Evolutionary conservation across 2,113 vertebrate genomes (phyloP).

Genomic region (Geothlypis trichas): DNA sequence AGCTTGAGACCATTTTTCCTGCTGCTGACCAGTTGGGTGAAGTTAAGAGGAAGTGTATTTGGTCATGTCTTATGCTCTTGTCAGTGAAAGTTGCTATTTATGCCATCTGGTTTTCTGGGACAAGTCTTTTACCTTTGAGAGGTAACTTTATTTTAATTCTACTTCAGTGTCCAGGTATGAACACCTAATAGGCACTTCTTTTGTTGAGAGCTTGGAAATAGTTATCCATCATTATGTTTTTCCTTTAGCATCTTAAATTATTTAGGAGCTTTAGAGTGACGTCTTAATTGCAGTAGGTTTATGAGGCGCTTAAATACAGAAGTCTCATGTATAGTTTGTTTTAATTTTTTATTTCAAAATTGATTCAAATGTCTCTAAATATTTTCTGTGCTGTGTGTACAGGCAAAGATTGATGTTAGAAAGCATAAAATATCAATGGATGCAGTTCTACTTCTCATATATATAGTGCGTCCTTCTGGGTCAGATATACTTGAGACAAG

Average conservation of each 20-base stretch:
- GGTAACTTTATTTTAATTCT: background rate
- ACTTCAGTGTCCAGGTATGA: background rate
- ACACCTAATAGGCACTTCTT: background rate
- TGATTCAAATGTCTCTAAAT: constrained; percentile 16
- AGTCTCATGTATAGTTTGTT: background rate
- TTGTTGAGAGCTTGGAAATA: background rate
- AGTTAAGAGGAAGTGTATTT: background rate
- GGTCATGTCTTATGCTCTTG: background rate
- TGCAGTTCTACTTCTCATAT: background rate
- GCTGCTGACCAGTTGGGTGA: background rate
- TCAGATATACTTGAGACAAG: background rate
- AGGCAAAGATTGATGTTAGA: constrained; percentile 11
- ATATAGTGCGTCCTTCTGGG: background rate
- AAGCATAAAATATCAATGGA: constrained; percentile 18
- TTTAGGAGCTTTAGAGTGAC: background rate
- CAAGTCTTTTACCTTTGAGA: background rate
- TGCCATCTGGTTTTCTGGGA: background rate
- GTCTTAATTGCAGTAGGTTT: background rate
- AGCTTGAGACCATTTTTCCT: background rate
- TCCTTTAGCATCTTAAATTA: background rate
- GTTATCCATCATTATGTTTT: background rate
- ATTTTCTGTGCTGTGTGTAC: constrained; percentile 25
- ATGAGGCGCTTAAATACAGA: constrained; percentile 26
- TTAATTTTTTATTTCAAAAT: constrained; percentile 59
- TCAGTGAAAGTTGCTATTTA: background rate